Evolutionary conservation across 2,113 vertebrate genomes (phyloP).

Genomic region (Urocolius indicus): DNA sequence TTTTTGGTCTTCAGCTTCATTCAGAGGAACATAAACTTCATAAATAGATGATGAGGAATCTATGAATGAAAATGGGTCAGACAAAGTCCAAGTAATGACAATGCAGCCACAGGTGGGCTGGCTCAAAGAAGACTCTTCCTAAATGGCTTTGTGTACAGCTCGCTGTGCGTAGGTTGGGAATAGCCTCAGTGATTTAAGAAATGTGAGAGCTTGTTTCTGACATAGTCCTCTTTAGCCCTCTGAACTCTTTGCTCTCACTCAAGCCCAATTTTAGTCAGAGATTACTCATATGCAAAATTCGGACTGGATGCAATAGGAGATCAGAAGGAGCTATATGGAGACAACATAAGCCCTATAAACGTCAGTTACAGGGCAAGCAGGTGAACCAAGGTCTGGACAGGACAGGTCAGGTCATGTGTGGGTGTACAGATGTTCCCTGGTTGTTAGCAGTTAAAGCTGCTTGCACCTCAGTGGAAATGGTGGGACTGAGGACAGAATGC

Average conservation of each 20-base stretch:
- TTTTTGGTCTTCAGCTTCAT: background rate
- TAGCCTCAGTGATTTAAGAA: background rate
- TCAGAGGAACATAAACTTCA: background rate
- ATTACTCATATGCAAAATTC: background rate
- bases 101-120: background rate
- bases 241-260: background rate
- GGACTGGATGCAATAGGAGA: background rate
- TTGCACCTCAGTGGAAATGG: background rate
- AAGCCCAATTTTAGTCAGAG: background rate
- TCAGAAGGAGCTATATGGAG: background rate
- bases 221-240: background rate
- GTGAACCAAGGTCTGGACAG: background rate
- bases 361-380: background rate
- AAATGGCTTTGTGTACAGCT: background rate
- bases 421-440: background rate
- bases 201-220: background rate
- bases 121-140: background rate
- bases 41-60: background rate
- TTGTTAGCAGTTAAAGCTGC: background rate
- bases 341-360: accelerated
- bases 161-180: background rate
- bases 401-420: background rate
- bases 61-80: background rate
- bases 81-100: background rate
- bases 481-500: background rate